phyloP scores from a whole-genome alignment of 2,888 invertebrate genomes.

The Nemotelus nigrinus region DNA sequence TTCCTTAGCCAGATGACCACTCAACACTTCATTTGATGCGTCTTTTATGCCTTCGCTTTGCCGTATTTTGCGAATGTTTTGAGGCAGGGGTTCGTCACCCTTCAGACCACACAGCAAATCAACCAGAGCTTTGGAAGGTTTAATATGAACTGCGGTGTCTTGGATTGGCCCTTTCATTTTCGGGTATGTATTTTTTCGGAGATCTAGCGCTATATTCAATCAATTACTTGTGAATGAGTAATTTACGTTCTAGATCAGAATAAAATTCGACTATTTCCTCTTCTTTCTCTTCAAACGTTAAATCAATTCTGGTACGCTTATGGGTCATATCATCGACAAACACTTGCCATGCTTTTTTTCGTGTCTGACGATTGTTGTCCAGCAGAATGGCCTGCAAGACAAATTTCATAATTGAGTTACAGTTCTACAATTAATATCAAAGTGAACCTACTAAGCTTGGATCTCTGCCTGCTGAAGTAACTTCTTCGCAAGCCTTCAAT shows the following conservation, averaged over 20 bases:
- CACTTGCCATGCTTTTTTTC: conserved; percentile 75
- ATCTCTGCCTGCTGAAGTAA: conserved; percentile 70
- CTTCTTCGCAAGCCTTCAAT: conserved; percentile 70
- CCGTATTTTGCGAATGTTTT: conserved; percentile 65
- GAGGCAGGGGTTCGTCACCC: conserved; percentile 66
- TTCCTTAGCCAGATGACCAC: conserved; percentile 46
- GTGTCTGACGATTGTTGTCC: conserved; percentile 65
- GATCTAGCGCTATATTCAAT: no score
- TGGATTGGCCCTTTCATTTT: conserved; percentile 69
- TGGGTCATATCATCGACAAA: conserved; percentile 83
- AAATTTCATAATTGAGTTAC: conserved; percentile 45
- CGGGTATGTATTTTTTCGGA: background rate
- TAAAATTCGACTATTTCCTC: conserved; percentile 79
- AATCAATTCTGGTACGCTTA: conserved; percentile 79
- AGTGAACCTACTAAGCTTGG: conserved; percentile 67
- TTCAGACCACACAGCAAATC: conserved; percentile 68
- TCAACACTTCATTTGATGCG: conserved; percentile 5
- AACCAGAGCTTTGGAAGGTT: conserved; percentile 70
- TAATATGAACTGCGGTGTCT: conserved; percentile 72
- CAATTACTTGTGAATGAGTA: conserved; percentile 68
- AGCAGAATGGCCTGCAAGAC: conserved; percentile 65
- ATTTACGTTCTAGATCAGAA: conserved; percentile 77
- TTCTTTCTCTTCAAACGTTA: conserved; percentile 81
- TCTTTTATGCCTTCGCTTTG: conserved; percentile 50
- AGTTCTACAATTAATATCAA: background rate